Conservation (phyloP, 2,797 vertebrate species). For the Pogonophryne albipinna region DNA sequence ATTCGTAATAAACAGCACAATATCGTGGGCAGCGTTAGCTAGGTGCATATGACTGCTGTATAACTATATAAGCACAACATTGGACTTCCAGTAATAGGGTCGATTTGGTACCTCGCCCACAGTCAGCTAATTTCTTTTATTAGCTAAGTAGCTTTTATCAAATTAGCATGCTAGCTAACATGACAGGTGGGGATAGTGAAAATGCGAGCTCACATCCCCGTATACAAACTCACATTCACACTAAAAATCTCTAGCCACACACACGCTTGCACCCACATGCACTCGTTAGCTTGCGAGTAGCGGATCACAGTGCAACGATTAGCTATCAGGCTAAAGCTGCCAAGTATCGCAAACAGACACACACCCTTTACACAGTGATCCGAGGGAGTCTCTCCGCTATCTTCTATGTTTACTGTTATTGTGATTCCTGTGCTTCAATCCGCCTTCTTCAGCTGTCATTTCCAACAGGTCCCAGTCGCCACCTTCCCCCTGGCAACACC, state of each 20-base stretch:
- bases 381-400: slow-evolving; percentile 67
- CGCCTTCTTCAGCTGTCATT: slow-evolving; percentile 83
- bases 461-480: slow-evolving; percentile 83
- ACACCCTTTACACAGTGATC: slow-evolving; percentile 72
- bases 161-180: slow-evolving; percentile 77
- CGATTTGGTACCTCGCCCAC: slow-evolving; percentile 37
- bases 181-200: slow-evolving; percentile 60
- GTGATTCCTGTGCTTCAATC: slow-evolving; percentile 68
- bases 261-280: slow-evolving; percentile 18
- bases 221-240: slow-evolving; percentile 3
- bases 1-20: background rate
- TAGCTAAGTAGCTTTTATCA: slow-evolving; percentile 66
- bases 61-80: background rate
- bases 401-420: slow-evolving; percentile 59
- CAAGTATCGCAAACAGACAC: slow-evolving; percentile 37
- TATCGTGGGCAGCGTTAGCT: background rate
- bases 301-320: slow-evolving; percentile 40
- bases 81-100: background rate
- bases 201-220: background rate
- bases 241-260: slow-evolving; percentile 22
- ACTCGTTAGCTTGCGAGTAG: slow-evolving; percentile 58
- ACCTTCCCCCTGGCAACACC: slow-evolving; percentile 79
- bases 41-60: background rate
- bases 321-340: slow-evolving; percentile 63
- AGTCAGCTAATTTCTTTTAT: slow-evolving; percentile 61